Evolutionary conservation across 1,140 invertebrate species (phyloP).

Genomic region (Anoplolepis gracilipes): DNA sequence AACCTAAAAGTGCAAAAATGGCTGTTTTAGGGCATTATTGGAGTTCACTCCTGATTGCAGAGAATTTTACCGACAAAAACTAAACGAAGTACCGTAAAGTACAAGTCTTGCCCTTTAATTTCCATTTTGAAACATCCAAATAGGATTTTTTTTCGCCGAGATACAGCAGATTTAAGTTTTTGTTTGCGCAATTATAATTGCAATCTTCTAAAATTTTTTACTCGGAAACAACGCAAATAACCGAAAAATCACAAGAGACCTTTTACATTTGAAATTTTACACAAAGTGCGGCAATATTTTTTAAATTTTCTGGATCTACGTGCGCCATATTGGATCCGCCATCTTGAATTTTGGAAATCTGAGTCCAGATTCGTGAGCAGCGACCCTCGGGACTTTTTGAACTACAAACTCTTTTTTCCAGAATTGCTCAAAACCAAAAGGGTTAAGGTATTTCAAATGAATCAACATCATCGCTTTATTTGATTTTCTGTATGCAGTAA

Average conservation of each 20-base stretch:
- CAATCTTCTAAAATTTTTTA: neutral
- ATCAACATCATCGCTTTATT: too few relatives aligned
- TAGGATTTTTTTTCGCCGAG: too few relatives aligned
- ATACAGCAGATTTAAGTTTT: constrained; percentile 6
- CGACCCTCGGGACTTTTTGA: neutral
- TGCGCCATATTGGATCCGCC: too few relatives aligned
- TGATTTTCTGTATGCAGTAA: too few relatives aligned
- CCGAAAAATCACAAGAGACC: too few relatives aligned
- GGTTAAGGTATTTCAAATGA: too few relatives aligned
- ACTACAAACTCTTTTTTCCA: neutral
- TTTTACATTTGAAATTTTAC: neutral
- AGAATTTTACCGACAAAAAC: too few relatives aligned
- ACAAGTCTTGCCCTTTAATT: too few relatives aligned
- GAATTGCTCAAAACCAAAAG: too few relatives aligned
- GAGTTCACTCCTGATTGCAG: too few relatives aligned
- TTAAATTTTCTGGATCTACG: neutral
- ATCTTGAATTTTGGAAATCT: constrained; percentile 1
- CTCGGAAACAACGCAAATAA: constrained; percentile 1
- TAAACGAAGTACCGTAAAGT: too few relatives aligned
- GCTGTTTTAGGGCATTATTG: constrained; percentile 21
- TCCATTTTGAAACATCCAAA: too few relatives aligned
- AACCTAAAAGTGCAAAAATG: constrained; percentile 7
- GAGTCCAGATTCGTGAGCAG: constrained; percentile 3
- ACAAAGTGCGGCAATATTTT: neutral
- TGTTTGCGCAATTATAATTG: neutral